Percentiles rank a stretch among this genome's conserved stretches.
These are phyloP conservation scores for Papilio polytes DNA, from an alignment of 1,140 invertebrate species.

Conservation along the genomic window DNA sequence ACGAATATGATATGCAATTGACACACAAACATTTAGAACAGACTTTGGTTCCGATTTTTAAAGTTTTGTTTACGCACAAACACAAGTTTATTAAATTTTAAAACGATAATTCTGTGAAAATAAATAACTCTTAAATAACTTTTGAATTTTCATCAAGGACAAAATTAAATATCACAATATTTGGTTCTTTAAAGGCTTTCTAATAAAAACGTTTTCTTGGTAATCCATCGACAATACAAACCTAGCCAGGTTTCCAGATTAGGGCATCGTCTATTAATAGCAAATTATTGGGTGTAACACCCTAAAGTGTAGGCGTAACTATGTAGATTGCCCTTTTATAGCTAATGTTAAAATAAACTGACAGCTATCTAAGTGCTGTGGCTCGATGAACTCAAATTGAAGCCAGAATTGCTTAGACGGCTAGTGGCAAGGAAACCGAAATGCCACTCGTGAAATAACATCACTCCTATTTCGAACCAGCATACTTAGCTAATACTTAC, in stretches of 20 bases:
- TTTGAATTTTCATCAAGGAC: too few species aligned
- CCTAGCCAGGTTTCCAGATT: too few species aligned
- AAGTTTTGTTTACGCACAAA: too few species aligned
- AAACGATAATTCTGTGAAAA: too few species aligned
- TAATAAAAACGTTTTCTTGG: background rate
- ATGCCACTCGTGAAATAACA: background rate
- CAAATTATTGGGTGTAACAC: background rate
- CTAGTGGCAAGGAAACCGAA: background rate
- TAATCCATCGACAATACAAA: background rate
- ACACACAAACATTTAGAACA: too few species aligned
- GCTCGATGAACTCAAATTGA: background rate
- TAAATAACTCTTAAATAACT: too few species aligned
- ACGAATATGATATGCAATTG: too few species aligned
- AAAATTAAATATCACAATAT: too few species aligned
- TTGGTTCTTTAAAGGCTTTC: background rate
- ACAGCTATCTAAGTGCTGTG: background rate
- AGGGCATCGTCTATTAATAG: too few species aligned
- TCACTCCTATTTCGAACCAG: background rate
- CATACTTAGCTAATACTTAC: background rate
- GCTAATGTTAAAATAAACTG: background rate
- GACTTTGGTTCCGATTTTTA: too few species aligned
- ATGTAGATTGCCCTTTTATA: slow-evolving; percentile 1
- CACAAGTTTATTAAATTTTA: too few species aligned
- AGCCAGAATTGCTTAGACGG: background rate
- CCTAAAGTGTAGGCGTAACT: background rate